phyloP scores from a whole-genome alignment of 2,888 invertebrate species.

The Diaphora mendica region DNA sequence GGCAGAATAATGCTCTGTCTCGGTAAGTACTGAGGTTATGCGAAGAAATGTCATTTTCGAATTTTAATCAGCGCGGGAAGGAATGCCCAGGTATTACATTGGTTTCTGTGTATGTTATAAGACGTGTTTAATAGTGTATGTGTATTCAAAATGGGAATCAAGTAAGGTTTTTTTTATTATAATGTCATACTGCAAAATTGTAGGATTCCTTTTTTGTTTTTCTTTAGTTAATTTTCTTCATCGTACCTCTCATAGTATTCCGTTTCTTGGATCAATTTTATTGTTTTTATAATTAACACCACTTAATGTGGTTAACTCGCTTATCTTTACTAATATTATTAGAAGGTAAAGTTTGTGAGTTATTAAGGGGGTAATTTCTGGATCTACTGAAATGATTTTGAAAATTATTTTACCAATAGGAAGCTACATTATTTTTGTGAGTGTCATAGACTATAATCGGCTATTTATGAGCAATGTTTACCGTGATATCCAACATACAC shows the following conservation, averaged over 20 bases:
- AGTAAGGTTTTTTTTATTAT: slow-evolving; percentile 46
- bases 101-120: slow-evolving; percentile 53
- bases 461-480: no score
- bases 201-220: neutral
- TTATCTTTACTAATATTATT: no score
- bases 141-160: slow-evolving; percentile 58
- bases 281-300: neutral
- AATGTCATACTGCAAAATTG: neutral
- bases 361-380: no score
- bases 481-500: no score
- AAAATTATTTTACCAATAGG: no score
- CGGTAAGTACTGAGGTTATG: slow-evolving; percentile 48
- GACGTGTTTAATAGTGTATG: slow-evolving; percentile 39
- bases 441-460: no score
- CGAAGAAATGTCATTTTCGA: slow-evolving; percentile 61
- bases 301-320: neutral
- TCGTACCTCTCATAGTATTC: neutral
- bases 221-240: neutral
- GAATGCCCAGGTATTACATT: slow-evolving; percentile 59
- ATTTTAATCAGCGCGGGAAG: slow-evolving; percentile 59
- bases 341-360: no score
- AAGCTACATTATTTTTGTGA: no score
- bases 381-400: no score
- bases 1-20: slow-evolving; percentile 51
- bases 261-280: neutral